phyloP scores from a whole-genome alignment of 2,888 invertebrate genomes.

The Muschampia plurimacula region DNA sequence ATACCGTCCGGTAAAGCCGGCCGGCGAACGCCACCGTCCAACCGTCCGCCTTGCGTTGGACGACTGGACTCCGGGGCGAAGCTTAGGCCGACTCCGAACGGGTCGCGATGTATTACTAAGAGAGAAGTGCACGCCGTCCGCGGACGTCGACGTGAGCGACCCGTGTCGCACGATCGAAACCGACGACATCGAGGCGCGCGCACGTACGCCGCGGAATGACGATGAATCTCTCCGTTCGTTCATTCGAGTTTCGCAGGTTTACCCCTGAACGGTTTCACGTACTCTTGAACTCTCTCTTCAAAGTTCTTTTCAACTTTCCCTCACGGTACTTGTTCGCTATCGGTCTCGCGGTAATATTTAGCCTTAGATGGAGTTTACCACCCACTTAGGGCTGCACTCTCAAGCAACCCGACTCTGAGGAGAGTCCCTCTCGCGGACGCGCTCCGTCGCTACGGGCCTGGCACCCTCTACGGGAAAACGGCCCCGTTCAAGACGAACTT shows the following conservation, averaged over 20 bases:
- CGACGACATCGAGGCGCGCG: constrained; percentile 48
- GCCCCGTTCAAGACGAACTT: constrained; percentile 15
- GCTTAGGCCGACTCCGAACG: constrained; percentile 76
- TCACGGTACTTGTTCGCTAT: constrained; percentile 89
- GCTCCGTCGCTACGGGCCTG: constrained; percentile 15
- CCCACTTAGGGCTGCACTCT: constrained; percentile 15
- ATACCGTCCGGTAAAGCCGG: constrained; percentile 49
- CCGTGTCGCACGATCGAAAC: constrained; percentile 50
- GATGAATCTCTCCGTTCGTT: constrained; percentile 63
- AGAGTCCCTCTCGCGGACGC: constrained; percentile 15
- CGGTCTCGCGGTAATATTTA: constrained; percentile 88
- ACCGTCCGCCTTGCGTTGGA: constrained; percentile 40
- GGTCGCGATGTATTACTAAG: constrained; percentile 84
- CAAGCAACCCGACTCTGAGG: constrained; percentile 15
- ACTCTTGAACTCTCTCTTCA: constrained; percentile 86
- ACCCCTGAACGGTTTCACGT: constrained; percentile 83
- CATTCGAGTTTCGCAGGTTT: constrained; percentile 86
- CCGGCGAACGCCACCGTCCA: constrained; percentile 51
- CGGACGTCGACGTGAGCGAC: constrained; percentile 51
- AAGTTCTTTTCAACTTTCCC: constrained; percentile 90
- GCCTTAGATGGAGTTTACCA: constrained; percentile 61
- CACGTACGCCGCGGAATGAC: constrained; percentile 56
- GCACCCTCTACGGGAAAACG: constrained; percentile 13
- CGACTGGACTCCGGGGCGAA: constrained; percentile 57
- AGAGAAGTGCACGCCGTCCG: constrained; percentile 63